These are phyloP conservation scores for Esox niger DNA, from an alignment of 2,113 vertebrate genomes.

Conservation along the genomic window DNA sequence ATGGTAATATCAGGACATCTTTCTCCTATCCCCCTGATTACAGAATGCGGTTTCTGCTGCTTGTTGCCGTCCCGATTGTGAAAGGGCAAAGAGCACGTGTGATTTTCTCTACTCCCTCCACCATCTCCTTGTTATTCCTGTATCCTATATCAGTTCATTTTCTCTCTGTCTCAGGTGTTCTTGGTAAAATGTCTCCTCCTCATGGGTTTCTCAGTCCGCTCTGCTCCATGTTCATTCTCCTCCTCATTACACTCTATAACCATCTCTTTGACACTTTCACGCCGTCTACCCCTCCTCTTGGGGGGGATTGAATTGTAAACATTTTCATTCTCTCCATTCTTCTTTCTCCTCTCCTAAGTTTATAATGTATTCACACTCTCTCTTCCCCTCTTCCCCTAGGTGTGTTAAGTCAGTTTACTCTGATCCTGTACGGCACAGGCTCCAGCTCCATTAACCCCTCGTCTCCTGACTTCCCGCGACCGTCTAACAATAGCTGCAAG, in stretches of 20 bases:
- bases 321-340: not conserved
- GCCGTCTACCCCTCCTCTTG: not conserved
- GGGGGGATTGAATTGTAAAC: not conserved
- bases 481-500: constrained; percentile 93
- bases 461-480: constrained; percentile 73
- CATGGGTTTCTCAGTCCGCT: constrained; percentile 25
- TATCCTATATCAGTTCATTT: constrained; percentile 12
- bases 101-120: constrained; percentile 4
- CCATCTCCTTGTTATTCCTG: constrained; percentile 25
- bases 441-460: constrained; percentile 68
- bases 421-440: constrained; percentile 88
- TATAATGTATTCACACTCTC: not conserved
- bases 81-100: constrained; percentile 12
- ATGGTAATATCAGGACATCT: constrained; percentile 73
- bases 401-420: constrained; percentile 87
- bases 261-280: not conserved
- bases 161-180: not conserved
- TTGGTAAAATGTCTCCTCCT: constrained; percentile 1
- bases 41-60: not conserved
- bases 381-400: constrained; percentile 62
- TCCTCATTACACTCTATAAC: too few species aligned
- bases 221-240: not conserved
- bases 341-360: not conserved
- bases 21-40: not conserved
- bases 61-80: constrained; percentile 15